Conservation (phyloP, 2,888 invertebrate genomes). For the Drosophila kambysellisi region DNA sequence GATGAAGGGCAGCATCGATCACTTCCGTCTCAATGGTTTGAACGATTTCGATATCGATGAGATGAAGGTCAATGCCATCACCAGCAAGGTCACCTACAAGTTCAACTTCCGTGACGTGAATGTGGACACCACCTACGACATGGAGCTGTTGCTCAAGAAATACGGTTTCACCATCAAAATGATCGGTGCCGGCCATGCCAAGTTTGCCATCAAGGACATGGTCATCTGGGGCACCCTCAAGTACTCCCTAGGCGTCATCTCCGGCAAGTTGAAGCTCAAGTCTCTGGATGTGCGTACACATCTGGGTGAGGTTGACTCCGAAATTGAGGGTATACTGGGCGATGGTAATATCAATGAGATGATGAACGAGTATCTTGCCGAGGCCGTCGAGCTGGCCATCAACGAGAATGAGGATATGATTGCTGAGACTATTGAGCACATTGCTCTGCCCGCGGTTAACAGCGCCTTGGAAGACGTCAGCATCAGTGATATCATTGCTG, state of each 20-base stretch:
- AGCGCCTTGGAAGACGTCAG: slow-evolving; percentile 61
- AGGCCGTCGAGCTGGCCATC: slow-evolving; percentile 66
- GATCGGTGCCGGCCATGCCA: slow-evolving; percentile 77
- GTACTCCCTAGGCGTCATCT: slow-evolving; percentile 73
- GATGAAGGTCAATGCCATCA: slow-evolving; percentile 76
- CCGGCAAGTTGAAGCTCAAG: slow-evolving; percentile 75
- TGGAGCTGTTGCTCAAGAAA: slow-evolving; percentile 71
- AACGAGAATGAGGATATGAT: slow-evolving; percentile 81
- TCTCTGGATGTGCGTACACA: slow-evolving; percentile 72
- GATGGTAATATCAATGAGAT: slow-evolving; percentile 74
- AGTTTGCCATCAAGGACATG: slow-evolving; percentile 75
- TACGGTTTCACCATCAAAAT: slow-evolving; percentile 81
- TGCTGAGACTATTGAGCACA: slow-evolving; percentile 70
- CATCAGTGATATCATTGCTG: slow-evolving; percentile 66
- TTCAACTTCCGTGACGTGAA: slow-evolving; percentile 75
- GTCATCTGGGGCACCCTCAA: slow-evolving; percentile 72
- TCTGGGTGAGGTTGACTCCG: slow-evolving; percentile 77
- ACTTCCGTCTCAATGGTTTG: slow-evolving; percentile 74
- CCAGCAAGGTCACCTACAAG: slow-evolving; percentile 74
- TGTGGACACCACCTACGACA: slow-evolving; percentile 75
- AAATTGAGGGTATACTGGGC: slow-evolving; percentile 81
- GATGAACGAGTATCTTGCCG: slow-evolving; percentile 77
- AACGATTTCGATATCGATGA: slow-evolving; percentile 76
- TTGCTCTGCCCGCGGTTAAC: slow-evolving; percentile 73
- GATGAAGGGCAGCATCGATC: slow-evolving; percentile 68